Evolutionary conservation across 2,113 vertebrate species (phyloP), one percentile per base, ranked within the genome.

Genomic region (Channa maculata): DNA sequence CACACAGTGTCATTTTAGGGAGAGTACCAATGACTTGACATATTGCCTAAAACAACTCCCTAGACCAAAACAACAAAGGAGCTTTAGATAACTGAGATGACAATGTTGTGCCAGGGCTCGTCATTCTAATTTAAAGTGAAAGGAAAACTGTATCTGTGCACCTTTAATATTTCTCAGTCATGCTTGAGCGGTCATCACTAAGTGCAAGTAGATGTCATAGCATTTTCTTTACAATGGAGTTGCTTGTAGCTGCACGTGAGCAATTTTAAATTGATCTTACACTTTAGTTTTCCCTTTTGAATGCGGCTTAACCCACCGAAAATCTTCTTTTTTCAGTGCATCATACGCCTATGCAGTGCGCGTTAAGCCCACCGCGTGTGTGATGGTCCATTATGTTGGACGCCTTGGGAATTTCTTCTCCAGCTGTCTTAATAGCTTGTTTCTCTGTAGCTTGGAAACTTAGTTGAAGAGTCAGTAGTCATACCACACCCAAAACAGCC

Each of bases 71-170:
- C 14, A 8, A 7, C 65, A 48, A 50, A 59, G 33, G 6, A 11
- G n/a, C 13, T 72, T 75, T 50, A 53, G 46, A 77, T 71, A 46
- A 44, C 48, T 4, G 8, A 67, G 71, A 81, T 65, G 77, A 67
- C 10, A 62, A 24, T 74, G 12, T 71, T 78, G 4, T 76, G 74
- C 46, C 71, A n/a, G 50, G 52, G 44, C 76, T 46, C 54, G 68
- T 75, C 34, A 24, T 65, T 75, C 6, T 10, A 36, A 62, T 60
- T 36, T 11, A 71, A 87, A 80, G 60, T 77, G 84, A 90, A 91
- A 90, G 83, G 46, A 84, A 88, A 88, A 87, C 48, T 60, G 3
- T 36, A 79, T 67, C 61, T 58, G 12, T 83, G 63, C 58, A 77
- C 69, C 68, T 80, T 24, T 69, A 64, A 65, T 69, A 12, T 76